These are phyloP conservation scores for Sebastiscus albofasciatus DNA, from an alignment of 2,797 vertebrate genomes.

Conservation along the genomic window DNA sequence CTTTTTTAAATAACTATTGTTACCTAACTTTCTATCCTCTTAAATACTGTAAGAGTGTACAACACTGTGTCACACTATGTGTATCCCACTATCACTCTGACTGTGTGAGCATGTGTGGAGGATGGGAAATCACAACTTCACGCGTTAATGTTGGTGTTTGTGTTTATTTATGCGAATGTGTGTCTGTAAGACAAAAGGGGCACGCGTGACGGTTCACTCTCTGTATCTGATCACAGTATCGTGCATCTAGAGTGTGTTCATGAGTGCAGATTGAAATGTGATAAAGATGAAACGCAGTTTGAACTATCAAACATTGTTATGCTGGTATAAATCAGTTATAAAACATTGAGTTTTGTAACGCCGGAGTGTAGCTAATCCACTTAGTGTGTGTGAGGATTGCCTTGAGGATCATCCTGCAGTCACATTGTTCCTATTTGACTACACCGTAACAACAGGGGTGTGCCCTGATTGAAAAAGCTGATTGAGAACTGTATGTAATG, in stretches of 20 bases:
- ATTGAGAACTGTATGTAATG: slow-evolving; percentile 47
- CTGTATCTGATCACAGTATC: slow-evolving; percentile 44
- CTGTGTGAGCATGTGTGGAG: background rate
- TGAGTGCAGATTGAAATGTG: slow-evolving; percentile 50
- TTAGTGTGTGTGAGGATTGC: slow-evolving; percentile 58
- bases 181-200: slow-evolving; percentile 9
- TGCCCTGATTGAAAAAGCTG: slow-evolving; percentile 58
- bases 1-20: background rate
- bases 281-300: slow-evolving; percentile 60
- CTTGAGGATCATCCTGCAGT: slow-evolving; percentile 41
- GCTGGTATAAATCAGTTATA: slow-evolving; percentile 21
- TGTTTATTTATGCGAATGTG: background rate
- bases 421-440: slow-evolving; percentile 42
- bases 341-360: slow-evolving; percentile 45
- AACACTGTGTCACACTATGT: background rate
- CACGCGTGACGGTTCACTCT: slow-evolving; percentile 16
- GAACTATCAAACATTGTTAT: slow-evolving; percentile 45
- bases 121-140: background rate
- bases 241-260: slow-evolving; percentile 35
- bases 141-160: background rate
- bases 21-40: background rate
- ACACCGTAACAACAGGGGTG: slow-evolving; percentile 35
- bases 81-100: background rate
- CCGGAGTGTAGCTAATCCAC: slow-evolving; percentile 68
- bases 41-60: background rate